These are phyloP conservation scores for Pachycephala philippinensis DNA, from an alignment of 2,113 vertebrate genomes.

Conservation along the genomic window DNA sequence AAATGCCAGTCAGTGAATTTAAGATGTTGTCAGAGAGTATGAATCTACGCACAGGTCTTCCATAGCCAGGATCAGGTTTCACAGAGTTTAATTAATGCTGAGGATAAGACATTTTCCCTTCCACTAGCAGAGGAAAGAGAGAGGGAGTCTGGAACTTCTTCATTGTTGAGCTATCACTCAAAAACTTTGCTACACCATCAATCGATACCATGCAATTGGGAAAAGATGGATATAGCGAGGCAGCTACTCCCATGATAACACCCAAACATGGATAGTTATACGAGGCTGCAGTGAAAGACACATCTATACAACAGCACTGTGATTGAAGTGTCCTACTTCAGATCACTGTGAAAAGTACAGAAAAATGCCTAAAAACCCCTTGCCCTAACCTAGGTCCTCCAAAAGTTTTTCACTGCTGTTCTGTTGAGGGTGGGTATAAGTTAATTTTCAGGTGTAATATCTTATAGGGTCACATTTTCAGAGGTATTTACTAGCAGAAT, in stretches of 20 bases:
- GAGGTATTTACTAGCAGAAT: background rate
- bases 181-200: slow-evolving; percentile 32
- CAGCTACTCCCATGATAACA: background rate
- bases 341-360: background rate
- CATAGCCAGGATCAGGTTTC: background rate
- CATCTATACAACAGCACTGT: background rate
- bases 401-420: background rate
- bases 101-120: background rate
- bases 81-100: background rate
- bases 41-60: background rate
- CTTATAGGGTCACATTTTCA: background rate
- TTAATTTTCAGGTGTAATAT: background rate
- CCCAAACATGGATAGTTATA: background rate
- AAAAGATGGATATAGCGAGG: background rate
- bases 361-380: background rate
- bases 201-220: background rate
- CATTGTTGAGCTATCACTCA: slow-evolving; percentile 40
- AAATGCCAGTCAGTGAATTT: background rate
- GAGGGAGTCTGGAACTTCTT: slow-evolving; percentile 1
- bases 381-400: background rate
- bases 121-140: background rate
- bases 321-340: background rate
- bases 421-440: background rate
- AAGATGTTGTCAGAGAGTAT: background rate
- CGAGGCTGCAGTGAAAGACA: background rate